phyloP scores from a whole-genome alignment of 2,888 invertebrate species.

The Eristalis arbustorum region DNA sequence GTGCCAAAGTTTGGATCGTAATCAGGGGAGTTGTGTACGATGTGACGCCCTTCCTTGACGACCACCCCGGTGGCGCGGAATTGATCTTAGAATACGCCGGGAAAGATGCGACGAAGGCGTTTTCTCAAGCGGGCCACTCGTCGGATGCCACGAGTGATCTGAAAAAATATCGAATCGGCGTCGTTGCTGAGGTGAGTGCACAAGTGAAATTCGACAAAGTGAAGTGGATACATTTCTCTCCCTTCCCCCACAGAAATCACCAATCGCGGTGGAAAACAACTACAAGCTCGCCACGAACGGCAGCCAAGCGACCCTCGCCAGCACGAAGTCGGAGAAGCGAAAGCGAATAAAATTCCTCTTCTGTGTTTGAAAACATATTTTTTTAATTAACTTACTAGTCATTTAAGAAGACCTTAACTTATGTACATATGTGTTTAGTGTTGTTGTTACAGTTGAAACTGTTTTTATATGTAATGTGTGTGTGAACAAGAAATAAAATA shows the following conservation, averaged over 20 bases:
- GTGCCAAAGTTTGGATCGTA: slow-evolving; percentile 83
- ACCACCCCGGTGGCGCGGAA: slow-evolving; percentile 88
- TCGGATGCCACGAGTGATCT: slow-evolving; percentile 83
- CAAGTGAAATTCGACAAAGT: not conserved
- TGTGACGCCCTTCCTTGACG: slow-evolving; percentile 83
- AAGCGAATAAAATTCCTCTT: slow-evolving; percentile 64
- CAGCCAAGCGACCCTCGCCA: slow-evolving; percentile 36
- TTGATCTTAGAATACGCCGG: slow-evolving; percentile 85
- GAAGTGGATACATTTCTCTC: not conserved
- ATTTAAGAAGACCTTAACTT: slow-evolving; percentile 57
- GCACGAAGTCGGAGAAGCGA: slow-evolving; percentile 63
- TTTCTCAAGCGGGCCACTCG: slow-evolving; percentile 86
- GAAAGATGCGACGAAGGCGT: slow-evolving; percentile 84
- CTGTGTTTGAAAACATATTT: slow-evolving; percentile 67
- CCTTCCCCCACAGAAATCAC: slow-evolving; percentile 25
- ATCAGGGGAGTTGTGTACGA: slow-evolving; percentile 86
- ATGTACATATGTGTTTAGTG: slow-evolving; percentile 44
- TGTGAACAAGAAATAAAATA: slow-evolving; percentile 54
- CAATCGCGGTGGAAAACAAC: not conserved
- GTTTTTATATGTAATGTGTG: slow-evolving; percentile 8
- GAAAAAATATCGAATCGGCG: slow-evolving; percentile 85
- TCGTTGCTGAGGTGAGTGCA: slow-evolving; percentile 80
- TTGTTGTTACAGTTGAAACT: slow-evolving; percentile 16
- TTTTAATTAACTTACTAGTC: slow-evolving; percentile 52
- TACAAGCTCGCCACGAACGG: slow-evolving; percentile 13